Evolutionary conservation across 2,797 vertebrate genomes (phyloP).

Genomic region (Aeoliscus strigatus): DNA sequence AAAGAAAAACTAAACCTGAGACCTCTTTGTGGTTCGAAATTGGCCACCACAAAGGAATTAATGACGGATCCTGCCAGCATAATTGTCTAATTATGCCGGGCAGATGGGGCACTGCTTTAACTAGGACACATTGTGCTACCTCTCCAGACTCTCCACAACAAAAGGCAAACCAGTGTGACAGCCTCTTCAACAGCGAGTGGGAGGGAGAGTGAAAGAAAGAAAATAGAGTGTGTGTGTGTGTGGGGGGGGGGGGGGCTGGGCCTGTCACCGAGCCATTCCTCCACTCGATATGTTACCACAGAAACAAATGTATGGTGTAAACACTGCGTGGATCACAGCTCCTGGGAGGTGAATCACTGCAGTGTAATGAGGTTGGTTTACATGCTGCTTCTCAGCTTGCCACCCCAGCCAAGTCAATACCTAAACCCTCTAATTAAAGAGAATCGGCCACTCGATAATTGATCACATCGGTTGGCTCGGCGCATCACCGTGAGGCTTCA

Average conservation of each 20-base stretch:
- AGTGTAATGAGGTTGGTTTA: slow-evolving; percentile 75
- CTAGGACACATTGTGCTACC: slow-evolving; percentile 79
- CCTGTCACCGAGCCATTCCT: slow-evolving; percentile 73
- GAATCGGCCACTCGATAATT: slow-evolving; percentile 73
- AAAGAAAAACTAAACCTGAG: slow-evolving; percentile 67
- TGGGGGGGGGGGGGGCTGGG: slow-evolving; percentile 26
- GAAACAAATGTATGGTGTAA: slow-evolving; percentile 77
- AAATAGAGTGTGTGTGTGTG: slow-evolving; percentile 46
- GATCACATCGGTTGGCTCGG: slow-evolving; percentile 66
- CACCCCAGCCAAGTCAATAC: slow-evolving; percentile 67
- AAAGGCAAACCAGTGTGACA: slow-evolving; percentile 75
- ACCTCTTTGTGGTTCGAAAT: slow-evolving; percentile 69
- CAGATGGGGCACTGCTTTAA: slow-evolving; percentile 80
- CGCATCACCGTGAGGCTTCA: slow-evolving; percentile 55
- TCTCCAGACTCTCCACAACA: slow-evolving; percentile 76
- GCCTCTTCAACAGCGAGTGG: slow-evolving; percentile 74
- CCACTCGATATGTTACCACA: slow-evolving; percentile 76
- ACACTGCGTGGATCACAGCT: slow-evolving; percentile 68
- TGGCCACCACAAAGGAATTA: slow-evolving; percentile 77
- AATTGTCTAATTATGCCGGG: slow-evolving; percentile 80
- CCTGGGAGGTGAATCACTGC: slow-evolving; percentile 72
- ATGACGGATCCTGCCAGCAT: slow-evolving; percentile 75
- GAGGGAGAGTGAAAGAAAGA: slow-evolving; percentile 69
- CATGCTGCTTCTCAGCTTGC: slow-evolving; percentile 68
- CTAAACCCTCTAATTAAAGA: slow-evolving; percentile 75